Evolutionary conservation across 1,140 invertebrate species (phyloP).

Genomic region (Melipona quadrifasciata): DNA sequence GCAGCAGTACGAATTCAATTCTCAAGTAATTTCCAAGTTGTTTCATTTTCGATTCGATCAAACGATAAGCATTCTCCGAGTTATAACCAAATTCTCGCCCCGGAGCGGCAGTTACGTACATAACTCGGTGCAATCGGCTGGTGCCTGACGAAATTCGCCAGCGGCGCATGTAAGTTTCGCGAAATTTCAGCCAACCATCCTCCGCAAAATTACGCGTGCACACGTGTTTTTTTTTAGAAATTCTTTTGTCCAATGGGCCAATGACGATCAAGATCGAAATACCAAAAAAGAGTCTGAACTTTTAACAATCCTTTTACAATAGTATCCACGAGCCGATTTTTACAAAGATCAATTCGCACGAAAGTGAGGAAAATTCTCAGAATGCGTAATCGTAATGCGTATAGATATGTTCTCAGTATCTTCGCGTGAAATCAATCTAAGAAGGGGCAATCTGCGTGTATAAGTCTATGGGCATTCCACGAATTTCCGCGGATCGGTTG

Average conservation of each 20-base stretch:
- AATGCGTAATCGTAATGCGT: too few species aligned
- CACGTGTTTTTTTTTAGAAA: not conserved
- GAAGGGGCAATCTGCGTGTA: too few species aligned
- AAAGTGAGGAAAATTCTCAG: too few species aligned
- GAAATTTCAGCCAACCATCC: not conserved
- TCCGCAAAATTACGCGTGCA: not conserved
- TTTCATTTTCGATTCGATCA: conserved; percentile 33
- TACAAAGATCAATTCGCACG: too few species aligned
- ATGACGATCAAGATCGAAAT: too few species aligned
- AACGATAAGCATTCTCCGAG: conserved; percentile 41
- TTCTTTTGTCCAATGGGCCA: not conserved
- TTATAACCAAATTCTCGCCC: conserved; percentile 47
- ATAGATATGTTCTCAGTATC: too few species aligned
- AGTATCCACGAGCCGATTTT: too few species aligned
- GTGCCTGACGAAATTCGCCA: not conserved
- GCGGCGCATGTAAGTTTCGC: conserved; percentile 22
- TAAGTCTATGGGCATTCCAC: not conserved
- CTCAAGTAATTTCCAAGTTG: conserved; percentile 27
- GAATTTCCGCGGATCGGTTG: conserved; percentile 18
- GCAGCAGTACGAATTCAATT: conserved; percentile 3
- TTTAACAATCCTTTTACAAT: too few species aligned
- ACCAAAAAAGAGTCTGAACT: too few species aligned
- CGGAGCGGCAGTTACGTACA: not conserved
- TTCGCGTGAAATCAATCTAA: too few species aligned
- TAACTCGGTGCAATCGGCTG: not conserved